Conservation (phyloP, 2,113 vertebrate genomes). For the Pelmatolapia mariae region DNA sequence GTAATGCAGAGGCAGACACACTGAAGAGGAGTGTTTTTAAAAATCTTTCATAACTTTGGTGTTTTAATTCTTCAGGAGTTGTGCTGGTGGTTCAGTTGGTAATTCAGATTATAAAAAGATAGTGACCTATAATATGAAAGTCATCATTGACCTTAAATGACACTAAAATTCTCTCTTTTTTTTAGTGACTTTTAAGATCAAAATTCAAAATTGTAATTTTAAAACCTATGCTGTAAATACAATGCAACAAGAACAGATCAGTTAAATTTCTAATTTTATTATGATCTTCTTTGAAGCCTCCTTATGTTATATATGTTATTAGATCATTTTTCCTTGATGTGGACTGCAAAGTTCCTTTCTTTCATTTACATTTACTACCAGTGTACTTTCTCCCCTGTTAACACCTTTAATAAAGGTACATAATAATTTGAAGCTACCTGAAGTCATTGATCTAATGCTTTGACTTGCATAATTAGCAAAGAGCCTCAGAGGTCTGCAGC, state of each 20-base stretch:
- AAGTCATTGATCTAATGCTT: background rate
- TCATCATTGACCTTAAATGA: background rate
- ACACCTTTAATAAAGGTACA: background rate
- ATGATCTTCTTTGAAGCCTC: background rate
- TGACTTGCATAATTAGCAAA: background rate
- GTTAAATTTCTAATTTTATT: background rate
- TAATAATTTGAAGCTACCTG: background rate
- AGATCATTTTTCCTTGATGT: background rate
- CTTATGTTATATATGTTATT: background rate
- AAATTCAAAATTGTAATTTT: background rate
- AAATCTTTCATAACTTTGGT: fast-evolving
- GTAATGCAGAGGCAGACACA: background rate
- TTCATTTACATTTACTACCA: background rate
- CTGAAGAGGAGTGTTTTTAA: background rate
- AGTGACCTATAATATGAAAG: background rate
- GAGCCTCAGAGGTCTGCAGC: background rate
- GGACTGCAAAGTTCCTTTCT: background rate
- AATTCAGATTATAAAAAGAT: background rate
- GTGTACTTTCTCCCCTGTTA: background rate
- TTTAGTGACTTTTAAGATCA: background rate
- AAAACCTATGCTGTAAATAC: background rate
- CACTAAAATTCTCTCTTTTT: background rate
- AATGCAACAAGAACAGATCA: background rate
- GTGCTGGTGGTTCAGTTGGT: background rate
- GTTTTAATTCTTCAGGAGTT: background rate